These are phyloP conservation scores for Lasaia peninsularis DNA, from an alignment of 1,140 invertebrate genomes.

Conservation along the genomic window DNA sequence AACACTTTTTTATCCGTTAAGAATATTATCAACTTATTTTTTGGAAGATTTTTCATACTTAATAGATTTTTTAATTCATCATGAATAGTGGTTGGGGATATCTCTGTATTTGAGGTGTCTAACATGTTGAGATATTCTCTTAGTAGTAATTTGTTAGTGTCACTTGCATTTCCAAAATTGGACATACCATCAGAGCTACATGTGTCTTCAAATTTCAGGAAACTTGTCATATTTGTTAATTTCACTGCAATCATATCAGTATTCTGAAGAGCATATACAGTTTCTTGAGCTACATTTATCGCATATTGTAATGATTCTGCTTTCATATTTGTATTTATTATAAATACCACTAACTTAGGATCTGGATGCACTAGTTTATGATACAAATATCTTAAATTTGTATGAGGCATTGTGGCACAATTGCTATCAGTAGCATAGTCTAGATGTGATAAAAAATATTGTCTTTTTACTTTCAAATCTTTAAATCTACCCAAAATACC, in stretches of 20 bases:
- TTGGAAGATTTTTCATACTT: conserved; percentile 43
- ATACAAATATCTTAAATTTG: conserved; percentile 65
- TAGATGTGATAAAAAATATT: conserved; percentile 66
- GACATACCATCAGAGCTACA: conserved; percentile 56
- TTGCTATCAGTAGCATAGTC: conserved; percentile 70
- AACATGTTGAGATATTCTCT: conserved; percentile 54
- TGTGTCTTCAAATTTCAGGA: conserved; percentile 64
- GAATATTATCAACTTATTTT: conserved; percentile 57
- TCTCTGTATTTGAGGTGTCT: conserved; percentile 39
- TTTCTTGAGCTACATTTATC: conserved; percentile 55
- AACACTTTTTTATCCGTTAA: conserved; percentile 59
- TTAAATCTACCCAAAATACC: conserved; percentile 58
- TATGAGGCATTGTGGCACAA: conserved; percentile 60
- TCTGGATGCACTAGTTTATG: conserved; percentile 67
- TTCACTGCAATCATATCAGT: conserved; percentile 60
- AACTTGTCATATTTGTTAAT: conserved; percentile 60
- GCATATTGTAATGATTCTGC: conserved; percentile 57
- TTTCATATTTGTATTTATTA: conserved; percentile 62
- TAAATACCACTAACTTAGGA: conserved; percentile 61
- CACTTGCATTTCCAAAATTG: conserved; percentile 62
- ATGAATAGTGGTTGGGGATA: conserved; percentile 45
- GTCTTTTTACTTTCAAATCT: conserved; percentile 71
- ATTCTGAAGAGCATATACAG: conserved; percentile 54
- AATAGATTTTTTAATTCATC: conserved; percentile 51
- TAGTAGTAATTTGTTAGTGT: conserved; percentile 61